A percentile compares a stretch with the other conserved stretches of the same genome.
phyloP scores from a whole-genome alignment of 2,113 vertebrate genomes.

The Heterotilapia buettikoferi region DNA sequence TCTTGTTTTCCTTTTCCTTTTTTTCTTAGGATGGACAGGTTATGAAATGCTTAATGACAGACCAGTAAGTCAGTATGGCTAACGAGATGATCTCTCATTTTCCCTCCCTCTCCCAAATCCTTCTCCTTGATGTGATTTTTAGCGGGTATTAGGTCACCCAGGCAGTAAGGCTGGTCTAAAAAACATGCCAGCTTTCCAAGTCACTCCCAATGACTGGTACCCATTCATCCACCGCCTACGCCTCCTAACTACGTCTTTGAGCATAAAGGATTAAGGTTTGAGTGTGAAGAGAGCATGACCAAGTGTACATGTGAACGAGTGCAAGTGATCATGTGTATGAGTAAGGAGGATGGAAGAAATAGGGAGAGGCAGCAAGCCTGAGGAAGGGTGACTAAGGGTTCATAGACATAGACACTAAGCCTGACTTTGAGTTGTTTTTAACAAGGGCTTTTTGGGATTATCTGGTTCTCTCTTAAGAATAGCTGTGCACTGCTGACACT shows the following conservation, averaged over 20 bases:
- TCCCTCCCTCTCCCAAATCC: neutral
- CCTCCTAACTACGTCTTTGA: slow-evolving; percentile 28
- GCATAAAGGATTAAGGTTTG: neutral
- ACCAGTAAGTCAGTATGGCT: slow-evolving; percentile 2
- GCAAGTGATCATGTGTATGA: neutral
- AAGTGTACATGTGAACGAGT: neutral
- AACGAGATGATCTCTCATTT: slow-evolving; percentile 12
- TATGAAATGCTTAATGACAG: slow-evolving; percentile 10
- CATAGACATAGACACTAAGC: neutral
- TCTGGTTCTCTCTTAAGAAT: neutral
- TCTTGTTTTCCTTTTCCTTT: neutral
- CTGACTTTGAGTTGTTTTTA: neutral
- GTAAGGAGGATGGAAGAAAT: neutral
- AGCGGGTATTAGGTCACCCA: slow-evolving; percentile 27
- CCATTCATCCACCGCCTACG: neutral
- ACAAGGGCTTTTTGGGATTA: neutral
- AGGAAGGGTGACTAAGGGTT: neutral
- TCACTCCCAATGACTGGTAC: slow-evolving; percentile 11
- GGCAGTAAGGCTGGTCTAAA: neutral
- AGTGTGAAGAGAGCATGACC: slow-evolving; percentile 15
- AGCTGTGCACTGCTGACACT: neutral
- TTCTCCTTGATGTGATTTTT: slow-evolving; percentile 40
- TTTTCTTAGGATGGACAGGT: slow-evolving; percentile 1
- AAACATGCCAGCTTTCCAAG: neutral
- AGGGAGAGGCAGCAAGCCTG: neutral